Conservation (phyloP, 2,888 invertebrate genomes). For the Conistra vaccinii region DNA sequence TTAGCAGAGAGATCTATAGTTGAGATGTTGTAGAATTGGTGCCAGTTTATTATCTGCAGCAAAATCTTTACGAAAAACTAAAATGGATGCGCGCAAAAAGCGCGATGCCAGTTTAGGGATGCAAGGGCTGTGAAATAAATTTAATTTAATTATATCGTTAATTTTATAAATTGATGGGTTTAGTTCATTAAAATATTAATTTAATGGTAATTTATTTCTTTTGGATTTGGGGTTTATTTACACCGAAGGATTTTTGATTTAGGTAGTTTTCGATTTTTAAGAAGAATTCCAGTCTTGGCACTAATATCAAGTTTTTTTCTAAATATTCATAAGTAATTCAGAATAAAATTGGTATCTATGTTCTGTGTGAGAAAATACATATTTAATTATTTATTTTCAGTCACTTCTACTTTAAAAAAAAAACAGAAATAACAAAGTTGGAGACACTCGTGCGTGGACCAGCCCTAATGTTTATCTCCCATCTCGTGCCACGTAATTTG, state of each 20-base stretch:
- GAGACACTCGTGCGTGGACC: constrained; percentile 56
- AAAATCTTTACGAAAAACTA: constrained; percentile 88
- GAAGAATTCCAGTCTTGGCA: background rate
- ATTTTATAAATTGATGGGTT: constrained; percentile 64
- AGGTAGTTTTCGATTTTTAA: background rate
- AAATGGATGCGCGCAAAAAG: constrained; percentile 88
- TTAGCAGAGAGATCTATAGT: background rate
- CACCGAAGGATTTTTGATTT: constrained; percentile 1
- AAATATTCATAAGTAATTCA: background rate
- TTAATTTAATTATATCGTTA: constrained; percentile 73
- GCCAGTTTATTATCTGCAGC: constrained; percentile 85
- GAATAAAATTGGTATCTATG: too few species aligned
- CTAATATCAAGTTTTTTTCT: too few species aligned
- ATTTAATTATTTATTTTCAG: too few species aligned
- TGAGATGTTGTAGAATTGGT: constrained; percentile 53
- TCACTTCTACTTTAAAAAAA: too few species aligned
- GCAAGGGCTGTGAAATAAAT: constrained; percentile 81
- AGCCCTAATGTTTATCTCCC: constrained; percentile 85
- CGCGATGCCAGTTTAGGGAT: constrained; percentile 71
- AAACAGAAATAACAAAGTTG: too few species aligned
- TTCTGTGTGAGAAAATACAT: too few species aligned
- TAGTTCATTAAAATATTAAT: constrained; percentile 40
- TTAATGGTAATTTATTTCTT: constrained; percentile 39
- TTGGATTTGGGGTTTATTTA: constrained; percentile 15
- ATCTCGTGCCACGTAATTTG: constrained; percentile 90